phyloP scores from a whole-genome alignment of 2,888 invertebrate species.

The Leucoptera coffeella region DNA sequence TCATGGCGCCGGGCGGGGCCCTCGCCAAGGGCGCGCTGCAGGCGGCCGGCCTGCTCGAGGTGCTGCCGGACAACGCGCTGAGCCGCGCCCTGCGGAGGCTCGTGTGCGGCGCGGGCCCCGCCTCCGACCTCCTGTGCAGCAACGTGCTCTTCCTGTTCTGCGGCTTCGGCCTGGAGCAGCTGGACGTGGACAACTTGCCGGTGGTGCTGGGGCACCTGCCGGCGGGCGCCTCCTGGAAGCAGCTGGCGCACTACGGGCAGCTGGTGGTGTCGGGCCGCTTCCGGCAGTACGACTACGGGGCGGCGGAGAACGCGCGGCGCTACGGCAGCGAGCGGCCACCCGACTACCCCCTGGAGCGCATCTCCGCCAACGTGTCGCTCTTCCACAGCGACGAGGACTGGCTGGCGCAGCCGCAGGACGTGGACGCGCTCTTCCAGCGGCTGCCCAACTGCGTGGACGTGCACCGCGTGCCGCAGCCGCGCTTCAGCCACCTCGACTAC shows the following conservation, averaged over 20 bases:
- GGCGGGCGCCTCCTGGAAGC: slow-evolving; percentile 46
- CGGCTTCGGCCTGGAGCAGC: slow-evolving; percentile 50
- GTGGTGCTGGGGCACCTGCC: slow-evolving; percentile 48
- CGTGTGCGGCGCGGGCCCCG: slow-evolving; percentile 30
- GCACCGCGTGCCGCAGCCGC: slow-evolving; percentile 45
- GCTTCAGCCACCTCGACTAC: slow-evolving; percentile 34
- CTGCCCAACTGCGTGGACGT: slow-evolving; percentile 49
- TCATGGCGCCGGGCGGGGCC: slow-evolving; percentile 16
- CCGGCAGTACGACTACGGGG: slow-evolving; percentile 21
- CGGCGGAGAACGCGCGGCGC: slow-evolving; percentile 13
- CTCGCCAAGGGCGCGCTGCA: slow-evolving; percentile 14
- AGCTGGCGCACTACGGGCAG: slow-evolving; percentile 50
- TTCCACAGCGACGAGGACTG: slow-evolving; percentile 54
- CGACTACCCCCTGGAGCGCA: slow-evolving; percentile 16
- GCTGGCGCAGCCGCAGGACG: slow-evolving; percentile 54
- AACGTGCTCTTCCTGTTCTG: slow-evolving; percentile 53
- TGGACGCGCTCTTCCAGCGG: slow-evolving; percentile 36
- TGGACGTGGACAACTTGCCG: slow-evolving; percentile 53
- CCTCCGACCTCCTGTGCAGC: slow-evolving; percentile 48
- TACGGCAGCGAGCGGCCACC: slow-evolving; percentile 21
- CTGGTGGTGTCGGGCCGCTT: slow-evolving; percentile 21
- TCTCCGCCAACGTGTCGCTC: slow-evolving; percentile 21
- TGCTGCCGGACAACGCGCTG: slow-evolving; percentile 54
- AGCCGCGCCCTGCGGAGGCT: slow-evolving; percentile 27
- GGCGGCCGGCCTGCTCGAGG: slow-evolving; percentile 52